Evolutionary conservation across 23 tunicate genomes (phyloP), one percentile per base, ranked within the genome.

Genomic region (Halocynthia roretzi): DNA sequence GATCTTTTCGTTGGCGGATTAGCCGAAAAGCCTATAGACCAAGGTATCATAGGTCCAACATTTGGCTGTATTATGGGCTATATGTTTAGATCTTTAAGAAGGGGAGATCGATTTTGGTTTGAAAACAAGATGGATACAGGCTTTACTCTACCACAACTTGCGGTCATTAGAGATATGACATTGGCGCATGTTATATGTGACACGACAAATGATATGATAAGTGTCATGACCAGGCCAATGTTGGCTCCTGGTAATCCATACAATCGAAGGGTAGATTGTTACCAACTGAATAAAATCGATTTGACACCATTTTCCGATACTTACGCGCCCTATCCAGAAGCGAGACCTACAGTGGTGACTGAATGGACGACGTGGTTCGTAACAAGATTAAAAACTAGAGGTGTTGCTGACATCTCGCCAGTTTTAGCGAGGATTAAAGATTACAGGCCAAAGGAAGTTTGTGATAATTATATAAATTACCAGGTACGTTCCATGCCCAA

Each of bases 351-450:
- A 31, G 7, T 60, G 57, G 86, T 66, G 56, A 50, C 73, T 7
- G 88, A 80, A 80, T 93, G 93, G 93, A 86, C 98, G 5, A 18
- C 82, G 40, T 93, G 98, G 98, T 86, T 93, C 69, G 87, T 90
- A 8, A 60, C 93, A 22, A 64, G 68, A 68, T 40, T 69, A 10
- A 86, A 67, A 55, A 67, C 67, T 55, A 84, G 66, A 12, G 14
- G 60, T 44, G 52, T 15, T 19, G 68, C 80, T 19, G 49, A 77
- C 56, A 52, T 76, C 48, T 79, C 67, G 7, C 69, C 61, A 62
- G 71, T 81, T 6, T 54, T 82, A n/a, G 73, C 61, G 44, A 52
- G 62, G 52, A 62, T 86, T 17, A 21, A 71, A 10, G 68, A 74
- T 5, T 64, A 70, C 57, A 76, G 93, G 7, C 62, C 81, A 7